Conservation (phyloP, 2,888 invertebrate genomes). For the Dynastes maya region DNA sequence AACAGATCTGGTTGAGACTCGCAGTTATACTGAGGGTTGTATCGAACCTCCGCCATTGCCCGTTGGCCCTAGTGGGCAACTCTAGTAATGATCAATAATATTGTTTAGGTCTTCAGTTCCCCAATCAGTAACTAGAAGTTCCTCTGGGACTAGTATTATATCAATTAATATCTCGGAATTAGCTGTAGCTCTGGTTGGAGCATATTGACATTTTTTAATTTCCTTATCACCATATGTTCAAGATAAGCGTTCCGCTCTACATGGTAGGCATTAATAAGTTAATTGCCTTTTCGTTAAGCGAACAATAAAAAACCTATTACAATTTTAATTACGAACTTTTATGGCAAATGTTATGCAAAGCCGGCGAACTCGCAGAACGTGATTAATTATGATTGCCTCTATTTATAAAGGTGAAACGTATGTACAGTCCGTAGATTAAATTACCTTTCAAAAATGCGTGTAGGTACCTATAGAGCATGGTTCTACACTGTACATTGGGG, state of each 20-base stretch:
- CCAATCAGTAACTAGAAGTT: no score
- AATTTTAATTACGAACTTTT: conserved; percentile 16
- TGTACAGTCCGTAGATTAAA: not conserved
- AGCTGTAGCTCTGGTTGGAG: no score
- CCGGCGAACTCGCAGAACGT: not conserved
- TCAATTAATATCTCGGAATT: no score
- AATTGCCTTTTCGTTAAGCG: not conserved
- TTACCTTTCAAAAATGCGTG: not conserved
- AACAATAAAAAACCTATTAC: conserved; percentile 21
- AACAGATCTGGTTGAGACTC: no score
- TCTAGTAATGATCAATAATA: no score
- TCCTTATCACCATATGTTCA: not conserved
- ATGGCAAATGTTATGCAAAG: conserved; percentile 11
- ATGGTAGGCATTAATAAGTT: not conserved
- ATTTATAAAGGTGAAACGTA: conserved; percentile 21
- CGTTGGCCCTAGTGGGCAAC: no score
- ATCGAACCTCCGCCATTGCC: no score
- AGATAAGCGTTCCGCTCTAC: not conserved
- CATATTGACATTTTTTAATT: not conserved
- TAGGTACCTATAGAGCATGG: not conserved
- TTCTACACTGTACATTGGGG: not conserved
- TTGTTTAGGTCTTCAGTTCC: no score
- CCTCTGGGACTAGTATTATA: no score
- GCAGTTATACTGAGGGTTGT: no score
- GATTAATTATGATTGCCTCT: conserved; percentile 12